A percentile compares a stretch with the other conserved stretches of the same genome.
phyloP scores from a whole-genome alignment of 2,113 vertebrate species.

The Lasiurus borealis region DNA sequence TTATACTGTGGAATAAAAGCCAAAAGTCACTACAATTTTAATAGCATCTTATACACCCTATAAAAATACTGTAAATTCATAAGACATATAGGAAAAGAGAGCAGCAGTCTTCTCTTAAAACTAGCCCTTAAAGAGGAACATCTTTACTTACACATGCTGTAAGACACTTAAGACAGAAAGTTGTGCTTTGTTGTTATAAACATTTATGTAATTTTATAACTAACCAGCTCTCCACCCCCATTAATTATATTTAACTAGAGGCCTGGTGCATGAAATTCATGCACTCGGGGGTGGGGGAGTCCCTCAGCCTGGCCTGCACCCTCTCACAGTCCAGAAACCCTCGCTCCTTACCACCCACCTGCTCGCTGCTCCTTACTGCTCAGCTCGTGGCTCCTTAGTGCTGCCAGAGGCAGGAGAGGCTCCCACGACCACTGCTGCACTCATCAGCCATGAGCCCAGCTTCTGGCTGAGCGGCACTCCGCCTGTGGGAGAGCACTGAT shows the following conservation, averaged over 20 bases:
- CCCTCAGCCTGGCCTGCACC: no score
- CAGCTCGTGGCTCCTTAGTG: no score
- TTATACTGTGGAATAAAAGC: conserved; percentile 76
- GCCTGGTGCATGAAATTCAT: no score
- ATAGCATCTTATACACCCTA: conserved; percentile 72
- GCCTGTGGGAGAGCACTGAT: no score
- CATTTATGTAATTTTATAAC: conserved; percentile 42
- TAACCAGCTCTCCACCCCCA: neutral
- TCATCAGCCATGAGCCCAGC: no score
- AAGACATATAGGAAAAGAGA: conserved; percentile 74
- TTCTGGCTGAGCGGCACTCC: no score
- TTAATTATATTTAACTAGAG: conserved; percentile 53
- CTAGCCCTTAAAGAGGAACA: conserved; percentile 47
- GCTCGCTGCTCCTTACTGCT: no score
- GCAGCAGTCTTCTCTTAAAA: conserved; percentile 54
- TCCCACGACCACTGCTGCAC: accelerated
- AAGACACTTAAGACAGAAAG: conserved; percentile 44
- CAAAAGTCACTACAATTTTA: conserved; percentile 79
- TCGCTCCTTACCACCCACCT: no score
- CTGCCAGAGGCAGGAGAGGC: no score
- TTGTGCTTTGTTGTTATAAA: conserved; percentile 59
- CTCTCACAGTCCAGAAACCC: no score
- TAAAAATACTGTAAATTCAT: conserved; percentile 78
- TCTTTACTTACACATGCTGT: conserved; percentile 22
- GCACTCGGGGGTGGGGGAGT: no score